Evolutionary conservation across 1,140 invertebrate genomes (phyloP).

Genomic region (Drosophila azteca): DNA sequence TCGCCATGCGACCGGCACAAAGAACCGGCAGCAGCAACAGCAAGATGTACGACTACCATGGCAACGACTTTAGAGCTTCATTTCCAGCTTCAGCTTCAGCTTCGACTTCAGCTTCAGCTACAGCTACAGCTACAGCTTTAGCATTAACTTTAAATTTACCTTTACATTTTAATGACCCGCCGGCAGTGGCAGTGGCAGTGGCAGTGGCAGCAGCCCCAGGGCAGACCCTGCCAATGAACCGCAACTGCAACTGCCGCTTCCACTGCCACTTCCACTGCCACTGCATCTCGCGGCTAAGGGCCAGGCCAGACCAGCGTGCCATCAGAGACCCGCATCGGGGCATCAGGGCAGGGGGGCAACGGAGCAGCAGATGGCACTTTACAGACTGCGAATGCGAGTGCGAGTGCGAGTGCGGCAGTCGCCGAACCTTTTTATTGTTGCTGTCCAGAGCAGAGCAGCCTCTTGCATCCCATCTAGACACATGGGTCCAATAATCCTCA

Average conservation of each 20-base stretch:
- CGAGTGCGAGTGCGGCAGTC: slow-evolving; percentile 3
- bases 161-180: slow-evolving; percentile 59
- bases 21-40: slow-evolving; percentile 34
- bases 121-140: background rate
- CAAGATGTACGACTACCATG: slow-evolving; percentile 42
- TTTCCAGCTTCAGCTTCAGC: too few species aligned
- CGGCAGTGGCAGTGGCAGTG: slow-evolving; percentile 20
- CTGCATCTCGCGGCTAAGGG: too few species aligned
- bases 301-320: too few species aligned
- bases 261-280: too few species aligned
- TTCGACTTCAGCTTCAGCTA: background rate
- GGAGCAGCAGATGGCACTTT: too few species aligned
- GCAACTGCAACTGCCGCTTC: slow-evolving; percentile 1
- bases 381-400: too few species aligned
- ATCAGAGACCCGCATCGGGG: too few species aligned
- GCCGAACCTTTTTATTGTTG: slow-evolving; percentile 39
- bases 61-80: slow-evolving; percentile 1
- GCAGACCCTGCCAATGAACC: slow-evolving; percentile 41
- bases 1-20: slow-evolving; percentile 22
- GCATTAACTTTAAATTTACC: slow-evolving; percentile 51
- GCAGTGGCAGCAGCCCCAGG: slow-evolving; percentile 17
- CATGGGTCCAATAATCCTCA: slow-evolving; percentile 16
- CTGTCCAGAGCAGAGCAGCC: too few species aligned
- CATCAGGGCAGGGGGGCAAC: too few species aligned
- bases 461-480: slow-evolving; percentile 13